phyloP scores from a whole-genome alignment of 2,797 vertebrate species.

The Pogoniulus pusillus region DNA sequence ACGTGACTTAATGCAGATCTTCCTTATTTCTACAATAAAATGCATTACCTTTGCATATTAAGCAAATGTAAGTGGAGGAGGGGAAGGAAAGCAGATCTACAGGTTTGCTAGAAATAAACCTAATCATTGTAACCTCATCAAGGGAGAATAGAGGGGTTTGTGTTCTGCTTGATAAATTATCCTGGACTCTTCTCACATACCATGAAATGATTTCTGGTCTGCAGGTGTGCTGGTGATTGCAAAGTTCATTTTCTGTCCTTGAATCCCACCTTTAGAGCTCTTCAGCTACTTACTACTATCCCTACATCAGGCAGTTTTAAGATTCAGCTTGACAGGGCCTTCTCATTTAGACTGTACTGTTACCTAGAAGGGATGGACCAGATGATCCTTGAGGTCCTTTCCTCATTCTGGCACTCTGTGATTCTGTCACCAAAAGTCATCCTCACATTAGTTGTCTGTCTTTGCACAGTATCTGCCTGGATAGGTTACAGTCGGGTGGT shows the following conservation, averaged over 20 bases:
- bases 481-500: not conserved
- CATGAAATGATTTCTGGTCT: slow-evolving; percentile 8
- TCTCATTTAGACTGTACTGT: too few species aligned
- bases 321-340: too few species aligned
- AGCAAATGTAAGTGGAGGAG: not conserved
- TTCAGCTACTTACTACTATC: not conserved
- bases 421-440: too few species aligned
- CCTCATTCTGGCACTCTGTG: too few species aligned
- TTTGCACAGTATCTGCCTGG: not conserved
- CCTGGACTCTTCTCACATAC: not conserved
- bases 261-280: not conserved
- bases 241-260: not conserved
- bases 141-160: not conserved
- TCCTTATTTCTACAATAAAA: slow-evolving; percentile 42
- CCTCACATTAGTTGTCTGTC: not conserved
- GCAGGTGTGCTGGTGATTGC: not conserved
- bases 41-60: not conserved
- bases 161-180: not conserved
- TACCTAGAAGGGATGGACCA: too few species aligned
- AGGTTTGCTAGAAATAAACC: not conserved
- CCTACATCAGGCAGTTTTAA: too few species aligned
- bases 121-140: not conserved
- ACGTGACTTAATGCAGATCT: slow-evolving; percentile 29
- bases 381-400: too few species aligned
- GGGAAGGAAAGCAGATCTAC: not conserved